Conservation (phyloP, 37 sponge, comb jelly and placozoan species). For the Oopsacas minuta region DNA sequence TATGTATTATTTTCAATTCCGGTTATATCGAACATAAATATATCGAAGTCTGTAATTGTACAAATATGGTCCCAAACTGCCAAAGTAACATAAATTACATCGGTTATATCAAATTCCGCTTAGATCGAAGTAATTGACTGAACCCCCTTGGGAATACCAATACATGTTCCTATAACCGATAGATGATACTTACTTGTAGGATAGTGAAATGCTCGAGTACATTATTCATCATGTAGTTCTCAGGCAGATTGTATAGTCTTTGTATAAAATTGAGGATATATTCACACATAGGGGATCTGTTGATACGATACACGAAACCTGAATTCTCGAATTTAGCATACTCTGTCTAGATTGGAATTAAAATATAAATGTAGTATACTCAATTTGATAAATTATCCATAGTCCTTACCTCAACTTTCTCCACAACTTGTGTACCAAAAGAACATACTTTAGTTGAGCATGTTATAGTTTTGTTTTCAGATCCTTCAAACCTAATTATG, state of each 20-base stretch:
- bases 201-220: slow-evolving; percentile 96
- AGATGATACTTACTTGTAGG: slow-evolving; percentile 68
- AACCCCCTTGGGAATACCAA: too few relatives aligned
- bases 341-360: slow-evolving; percentile 40
- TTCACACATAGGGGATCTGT: slow-evolving; percentile 86
- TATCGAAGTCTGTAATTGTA: too few relatives aligned
- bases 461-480: slow-evolving; percentile 68
- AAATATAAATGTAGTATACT: neutral
- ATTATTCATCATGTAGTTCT: slow-evolving; percentile 90
- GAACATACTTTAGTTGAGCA: slow-evolving; percentile 96
- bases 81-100: too few relatives aligned
- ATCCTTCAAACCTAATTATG: slow-evolving; percentile 47
- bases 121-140: too few relatives aligned
- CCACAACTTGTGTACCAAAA: slow-evolving; percentile 94
- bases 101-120: too few relatives aligned
- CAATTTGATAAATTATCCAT: neutral
- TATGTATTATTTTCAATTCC: too few relatives aligned
- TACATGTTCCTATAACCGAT: too few relatives aligned
- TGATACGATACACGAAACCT: slow-evolving; percentile 62
- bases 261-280: slow-evolving; percentile 94
- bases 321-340: slow-evolving; percentile 64
- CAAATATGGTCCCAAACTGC: too few relatives aligned
- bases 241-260: slow-evolving; percentile 73
- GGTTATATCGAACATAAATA: too few relatives aligned
- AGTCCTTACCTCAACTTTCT: slow-evolving; percentile 78